Evolutionary conservation across 2,113 vertebrate genomes (phyloP), one percentile per base, ranked within the genome.

Genomic region (Chlorodrepanis virens): DNA sequence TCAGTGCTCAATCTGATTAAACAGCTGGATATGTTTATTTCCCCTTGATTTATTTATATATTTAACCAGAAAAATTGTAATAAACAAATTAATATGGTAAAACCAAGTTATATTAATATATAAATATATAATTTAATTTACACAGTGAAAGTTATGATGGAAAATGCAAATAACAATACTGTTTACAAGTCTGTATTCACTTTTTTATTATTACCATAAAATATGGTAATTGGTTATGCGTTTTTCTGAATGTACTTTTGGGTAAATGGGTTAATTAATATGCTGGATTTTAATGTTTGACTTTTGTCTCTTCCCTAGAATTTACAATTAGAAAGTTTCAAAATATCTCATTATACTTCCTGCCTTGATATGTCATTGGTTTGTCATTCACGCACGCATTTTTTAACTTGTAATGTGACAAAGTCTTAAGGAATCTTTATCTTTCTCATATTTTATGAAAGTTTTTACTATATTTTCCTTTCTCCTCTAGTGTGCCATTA

Each of bases 201-300:
- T 33, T 89, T 82, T 85, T 83, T 83, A 86, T 91, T 94, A 69
- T 81, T 87, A 74, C 49, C 35, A 91, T 84, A 91, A 92, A 96
- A 88, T 69, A 93, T 52, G 14, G 35, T 83, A 88, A 91, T 86
- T 90, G 5, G 3, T 8, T 80, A 24, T 68, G 14, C 67, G 25
- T 92, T 76, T 87, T 87, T 82, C 78, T 83, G 88, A 74, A 79
- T 60, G 42, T 44, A 35, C 67, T 93, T 64, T 64, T 22, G 42
- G 17, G 70, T 71, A 91, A 95, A 77, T 63, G 19, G 15, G 27
- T 44, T 90, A 74, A 86, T 91, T 87, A 78, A 33, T 83, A 92
- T 70, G 37, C 69, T 80, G 24, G 11, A 89, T 8, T 85, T 93
- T 57, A 87, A 83, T 79, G 33, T 84, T 56, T 92, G 40, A 74